Evolutionary conservation across 2,113 vertebrate species (phyloP).

Genomic region (Pluvialis apricaria): DNA sequence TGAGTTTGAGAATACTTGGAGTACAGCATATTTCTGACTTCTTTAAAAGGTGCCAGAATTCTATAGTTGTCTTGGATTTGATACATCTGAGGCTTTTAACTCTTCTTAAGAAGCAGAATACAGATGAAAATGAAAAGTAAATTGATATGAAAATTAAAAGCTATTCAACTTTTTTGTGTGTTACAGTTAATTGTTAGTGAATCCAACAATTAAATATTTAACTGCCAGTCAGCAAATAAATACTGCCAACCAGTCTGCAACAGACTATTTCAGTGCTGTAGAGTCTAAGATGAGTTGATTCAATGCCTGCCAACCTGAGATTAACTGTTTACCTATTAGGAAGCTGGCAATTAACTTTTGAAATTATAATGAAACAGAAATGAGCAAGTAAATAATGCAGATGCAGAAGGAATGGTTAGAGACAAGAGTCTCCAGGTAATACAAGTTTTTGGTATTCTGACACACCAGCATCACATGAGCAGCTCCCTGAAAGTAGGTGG

Average conservation of each 20-base stretch:
- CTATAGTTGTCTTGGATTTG: not conserved
- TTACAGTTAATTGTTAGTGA: not conserved
- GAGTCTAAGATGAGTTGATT: not conserved
- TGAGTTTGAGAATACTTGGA: not conserved
- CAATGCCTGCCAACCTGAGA: not conserved
- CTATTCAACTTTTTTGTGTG: not conserved
- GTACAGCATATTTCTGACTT: not conserved
- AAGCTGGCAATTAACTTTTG: slow-evolving; percentile 15
- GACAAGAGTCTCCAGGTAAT: not conserved
- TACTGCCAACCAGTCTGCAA: not conserved
- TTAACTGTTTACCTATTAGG: slow-evolving; percentile 29
- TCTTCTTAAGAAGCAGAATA: not conserved
- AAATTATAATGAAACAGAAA: not conserved
- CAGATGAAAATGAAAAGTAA: not conserved
- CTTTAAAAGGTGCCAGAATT: not conserved
- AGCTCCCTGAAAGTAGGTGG: not conserved
- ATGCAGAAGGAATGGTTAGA: not conserved
- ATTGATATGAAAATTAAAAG: slow-evolving; percentile 6
- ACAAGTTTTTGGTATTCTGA: not conserved
- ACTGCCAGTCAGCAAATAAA: slow-evolving; percentile 2
- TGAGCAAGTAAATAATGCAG: not conserved
- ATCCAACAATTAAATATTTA: slow-evolving; percentile 36
- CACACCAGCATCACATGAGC: not conserved
- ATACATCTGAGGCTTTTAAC: not conserved
- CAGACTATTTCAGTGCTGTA: not conserved